Evolutionary conservation across 2,888 invertebrate species (phyloP).

Genomic region (Nymphalis c-album): DNA sequence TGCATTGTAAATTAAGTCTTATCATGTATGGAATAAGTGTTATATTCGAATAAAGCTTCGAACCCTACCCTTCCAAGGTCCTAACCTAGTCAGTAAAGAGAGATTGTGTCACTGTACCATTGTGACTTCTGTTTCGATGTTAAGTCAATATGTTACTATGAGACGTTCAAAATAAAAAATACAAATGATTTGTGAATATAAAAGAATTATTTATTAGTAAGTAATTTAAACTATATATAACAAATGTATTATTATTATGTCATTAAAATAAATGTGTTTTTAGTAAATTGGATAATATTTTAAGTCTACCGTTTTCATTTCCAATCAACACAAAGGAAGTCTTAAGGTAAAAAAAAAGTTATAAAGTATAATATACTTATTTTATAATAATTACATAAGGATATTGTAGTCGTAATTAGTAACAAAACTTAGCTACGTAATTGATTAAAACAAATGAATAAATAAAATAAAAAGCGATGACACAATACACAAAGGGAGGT

Average conservation of each 20-base stretch:
- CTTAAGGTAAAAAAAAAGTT: no score
- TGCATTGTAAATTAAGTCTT: background rate
- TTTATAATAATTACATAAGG: background rate
- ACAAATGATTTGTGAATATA: no score
- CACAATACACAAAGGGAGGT: slow-evolving; percentile 15
- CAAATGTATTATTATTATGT: no score
- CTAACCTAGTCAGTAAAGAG: slow-evolving; percentile 11
- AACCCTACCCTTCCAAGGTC: slow-evolving; percentile 11
- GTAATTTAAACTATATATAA: no score
- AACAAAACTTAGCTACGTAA: background rate
- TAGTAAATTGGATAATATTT: no score
- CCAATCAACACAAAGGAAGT: no score
- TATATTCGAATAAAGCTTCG: background rate
- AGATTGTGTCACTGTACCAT: slow-evolving; percentile 28
- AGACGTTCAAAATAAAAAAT: no score
- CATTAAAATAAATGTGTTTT: no score
- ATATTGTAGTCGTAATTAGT: background rate
- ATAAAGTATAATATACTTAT: no score
- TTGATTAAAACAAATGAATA: background rate
- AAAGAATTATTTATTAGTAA: no score
- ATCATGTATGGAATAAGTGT: background rate
- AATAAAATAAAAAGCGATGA: background rate
- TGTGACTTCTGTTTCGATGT: slow-evolving; percentile 20
- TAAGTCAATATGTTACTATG: background rate
- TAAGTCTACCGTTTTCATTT: no score